Base-by-base conservation (phyloP, 2,888 invertebrate species). In the Teleogryllus oceanicus region DNA sequence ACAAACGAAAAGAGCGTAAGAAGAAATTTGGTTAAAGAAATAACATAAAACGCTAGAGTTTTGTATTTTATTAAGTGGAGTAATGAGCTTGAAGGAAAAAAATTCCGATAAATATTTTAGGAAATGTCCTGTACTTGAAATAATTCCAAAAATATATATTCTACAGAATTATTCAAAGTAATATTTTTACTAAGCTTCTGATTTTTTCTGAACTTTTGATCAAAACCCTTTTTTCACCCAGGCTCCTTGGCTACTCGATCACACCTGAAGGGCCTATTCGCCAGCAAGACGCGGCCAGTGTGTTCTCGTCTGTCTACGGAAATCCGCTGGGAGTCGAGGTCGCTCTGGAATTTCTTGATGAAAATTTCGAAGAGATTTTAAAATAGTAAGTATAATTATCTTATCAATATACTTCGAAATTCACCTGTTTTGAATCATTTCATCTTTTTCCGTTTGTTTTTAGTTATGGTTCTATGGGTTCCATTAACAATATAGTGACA, bases 401-500 rank as follows among this genome's bases (percentile, higher is more conserved):
- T 50, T 77, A 49, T 20, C n/a, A 74, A 74, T 74, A 74, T 11
- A 74, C 37, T 37, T 37, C 8, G 0, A 37, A 37, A 37, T 62
- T 18, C 62, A 4, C 13, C 16, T 62, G 1, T 18, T 16, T 20
- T 76, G 12, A 76, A 16, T 21, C 20, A 21, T 16, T 16, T 76
- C 20, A 24, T 24, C 24, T 24, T 2, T 24, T 24, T 24, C 1
- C 11, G 4, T 20, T 76, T 76, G 5, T 18, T 37, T 20, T 13
- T 37, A 90, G 89, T 84, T 89, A 89, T 75, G 89, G 89, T 18
- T 89, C 90, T 10, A 81, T 87, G 37, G 87, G 88, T 21, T 88
- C 87, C 81, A 83, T 90, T 2, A 88, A 88, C 82, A 87, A 87
- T 37, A 83, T 85, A 76, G 82, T 87, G 49, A 83, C 80, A n/a